Conservation (phyloP, 2,797 vertebrate genomes). For the Chanos chanos region DNA sequence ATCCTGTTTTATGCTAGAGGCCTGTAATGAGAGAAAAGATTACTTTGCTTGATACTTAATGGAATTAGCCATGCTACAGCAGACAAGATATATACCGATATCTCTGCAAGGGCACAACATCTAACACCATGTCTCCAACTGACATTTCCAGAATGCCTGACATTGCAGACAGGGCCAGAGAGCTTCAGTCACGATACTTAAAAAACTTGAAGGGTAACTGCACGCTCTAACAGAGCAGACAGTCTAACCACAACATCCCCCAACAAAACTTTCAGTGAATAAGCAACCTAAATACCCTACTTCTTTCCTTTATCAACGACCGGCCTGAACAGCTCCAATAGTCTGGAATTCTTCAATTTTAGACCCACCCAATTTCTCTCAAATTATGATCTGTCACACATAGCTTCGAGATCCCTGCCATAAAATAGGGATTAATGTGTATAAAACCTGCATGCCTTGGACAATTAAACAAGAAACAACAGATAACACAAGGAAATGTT, state of each 20-base stretch:
- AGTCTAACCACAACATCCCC: neutral
- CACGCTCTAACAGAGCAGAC: neutral
- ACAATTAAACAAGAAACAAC: neutral
- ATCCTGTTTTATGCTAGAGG: neutral
- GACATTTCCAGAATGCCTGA: constrained; percentile 28
- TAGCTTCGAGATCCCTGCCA: neutral
- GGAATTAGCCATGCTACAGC: neutral
- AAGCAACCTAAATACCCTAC: too few relatives aligned
- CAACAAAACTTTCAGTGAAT: too few relatives aligned
- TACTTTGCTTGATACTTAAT: neutral
- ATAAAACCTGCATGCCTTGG: neutral
- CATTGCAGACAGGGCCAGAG: neutral
- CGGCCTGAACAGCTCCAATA: too few relatives aligned
- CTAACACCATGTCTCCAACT: constrained; percentile 8
- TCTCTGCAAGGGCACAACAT: constrained; percentile 19
- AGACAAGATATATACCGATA: constrained; percentile 14
- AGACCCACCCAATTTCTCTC: too few relatives aligned
- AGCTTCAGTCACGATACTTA: neutral
- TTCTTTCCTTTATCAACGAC: too few relatives aligned
- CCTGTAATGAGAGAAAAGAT: constrained; percentile 17
- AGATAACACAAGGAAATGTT: neutral
- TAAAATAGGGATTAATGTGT: neutral
- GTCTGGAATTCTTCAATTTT: too few relatives aligned
- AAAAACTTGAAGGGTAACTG: neutral
- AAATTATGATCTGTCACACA: neutral